A percentile compares a stretch with the other conserved stretches of the same genome.
phyloP scores from a whole-genome alignment of 2,888 invertebrate genomes.

The Prenolepis imparis region DNA sequence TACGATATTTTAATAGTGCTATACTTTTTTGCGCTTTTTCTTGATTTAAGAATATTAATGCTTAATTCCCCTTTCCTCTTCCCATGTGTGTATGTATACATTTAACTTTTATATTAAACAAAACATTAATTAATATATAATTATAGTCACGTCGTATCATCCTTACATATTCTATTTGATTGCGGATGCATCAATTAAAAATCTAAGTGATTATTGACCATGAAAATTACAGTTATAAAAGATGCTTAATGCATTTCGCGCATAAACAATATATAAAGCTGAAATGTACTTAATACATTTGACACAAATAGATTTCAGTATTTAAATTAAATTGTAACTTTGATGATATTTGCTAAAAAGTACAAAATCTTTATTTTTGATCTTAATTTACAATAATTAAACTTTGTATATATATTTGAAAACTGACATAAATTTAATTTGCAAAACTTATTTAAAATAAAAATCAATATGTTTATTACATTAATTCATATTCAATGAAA shows the following conservation, averaged over 20 bases:
- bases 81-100: not conserved
- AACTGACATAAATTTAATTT: constrained; percentile 20
- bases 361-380: not conserved
- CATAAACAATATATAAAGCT: not conserved
- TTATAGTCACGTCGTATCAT: not conserved
- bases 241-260: not conserved
- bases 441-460: not conserved
- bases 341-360: not conserved
- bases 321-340: not conserved
- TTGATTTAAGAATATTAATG: not conserved
- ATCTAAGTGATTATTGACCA: constrained; percentile 6
- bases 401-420: not conserved
- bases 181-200: not conserved
- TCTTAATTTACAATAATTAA: not conserved
- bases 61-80: too few relatives aligned
- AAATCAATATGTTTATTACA: not conserved
- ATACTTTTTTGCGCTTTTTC: not conserved
- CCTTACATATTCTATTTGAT: not conserved
- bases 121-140: not conserved
- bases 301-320: not conserved
- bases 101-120: not conserved
- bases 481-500: constrained; percentile 1
- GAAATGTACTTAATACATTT: not conserved
- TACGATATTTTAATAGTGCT: not conserved
- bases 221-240: constrained; percentile 10